Conservation (phyloP, 2,888 invertebrate species). For the Oeneis ivallda region DNA sequence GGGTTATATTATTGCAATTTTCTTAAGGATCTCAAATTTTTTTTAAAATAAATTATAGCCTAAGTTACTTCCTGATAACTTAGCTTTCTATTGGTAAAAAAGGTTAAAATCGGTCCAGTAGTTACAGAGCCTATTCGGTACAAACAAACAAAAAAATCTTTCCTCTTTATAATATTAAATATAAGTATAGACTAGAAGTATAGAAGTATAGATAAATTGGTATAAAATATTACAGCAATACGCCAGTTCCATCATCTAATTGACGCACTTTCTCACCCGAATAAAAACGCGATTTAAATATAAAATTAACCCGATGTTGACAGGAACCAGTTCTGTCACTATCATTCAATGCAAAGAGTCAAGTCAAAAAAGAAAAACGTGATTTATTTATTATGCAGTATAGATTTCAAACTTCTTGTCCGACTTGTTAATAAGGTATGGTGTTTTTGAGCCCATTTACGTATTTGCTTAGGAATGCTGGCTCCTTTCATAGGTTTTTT, state of each 20-base stretch:
- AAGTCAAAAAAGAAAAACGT: conserved; percentile 23
- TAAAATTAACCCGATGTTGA: conserved; percentile 18
- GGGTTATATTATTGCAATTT: no score
- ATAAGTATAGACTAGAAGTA: no score
- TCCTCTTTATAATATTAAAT: no score
- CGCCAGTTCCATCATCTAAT: neutral
- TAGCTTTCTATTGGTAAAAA: no score
- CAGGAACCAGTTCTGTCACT: conserved; percentile 22
- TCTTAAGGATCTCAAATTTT: no score
- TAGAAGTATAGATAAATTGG: no score
- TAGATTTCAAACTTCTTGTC: conserved; percentile 24
- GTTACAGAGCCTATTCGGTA: no score
- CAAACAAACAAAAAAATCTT: no score
- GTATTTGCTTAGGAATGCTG: conserved; percentile 24
- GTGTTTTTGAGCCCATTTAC: conserved; percentile 26
- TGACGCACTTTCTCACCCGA: neutral
- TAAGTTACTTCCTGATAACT: no score
- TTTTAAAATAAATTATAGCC: no score
- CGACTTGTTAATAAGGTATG: conserved; percentile 20
- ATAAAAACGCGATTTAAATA: conserved; percentile 30
- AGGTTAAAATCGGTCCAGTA: no score
- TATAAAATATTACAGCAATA: neutral
- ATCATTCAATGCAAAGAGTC: conserved; percentile 27
- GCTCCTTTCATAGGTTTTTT: conserved; percentile 22
- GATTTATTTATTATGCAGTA: conserved; percentile 27